A percentile compares a stretch with the other conserved stretches of the same genome.
These are phyloP conservation scores for Odontomachus brunneus DNA, from an alignment of 1,140 invertebrate genomes.

Conservation along the genomic window DNA sequence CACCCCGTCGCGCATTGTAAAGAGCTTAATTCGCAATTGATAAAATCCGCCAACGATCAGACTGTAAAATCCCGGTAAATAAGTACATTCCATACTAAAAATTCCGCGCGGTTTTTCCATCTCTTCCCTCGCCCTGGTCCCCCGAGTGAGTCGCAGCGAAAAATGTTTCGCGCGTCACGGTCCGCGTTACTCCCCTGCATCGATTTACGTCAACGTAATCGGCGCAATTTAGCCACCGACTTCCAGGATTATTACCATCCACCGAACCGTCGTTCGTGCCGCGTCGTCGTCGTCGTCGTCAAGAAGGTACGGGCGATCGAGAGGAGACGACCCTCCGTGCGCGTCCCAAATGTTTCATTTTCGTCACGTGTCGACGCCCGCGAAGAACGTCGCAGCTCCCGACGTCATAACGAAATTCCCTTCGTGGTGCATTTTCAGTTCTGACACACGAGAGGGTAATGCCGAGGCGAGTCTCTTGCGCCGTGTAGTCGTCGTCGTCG, in stretches of 20 bases:
- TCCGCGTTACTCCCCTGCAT: neutral
- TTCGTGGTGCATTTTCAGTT: slow-evolving; percentile 65
- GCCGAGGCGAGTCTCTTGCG: slow-evolving; percentile 37
- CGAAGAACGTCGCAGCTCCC: slow-evolving; percentile 56
- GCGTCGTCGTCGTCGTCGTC: slow-evolving; percentile 5
- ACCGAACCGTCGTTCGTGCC: slow-evolving; percentile 10
- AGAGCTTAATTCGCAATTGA: slow-evolving; percentile 60
- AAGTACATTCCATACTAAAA: slow-evolving; percentile 56
- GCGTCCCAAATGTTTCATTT: slow-evolving; percentile 60
- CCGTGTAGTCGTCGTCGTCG: slow-evolving; percentile 48
- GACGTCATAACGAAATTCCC: slow-evolving; percentile 64
- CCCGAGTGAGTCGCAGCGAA: neutral
- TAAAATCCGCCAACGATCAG: slow-evolving; percentile 61
- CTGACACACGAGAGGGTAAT: slow-evolving; percentile 55
- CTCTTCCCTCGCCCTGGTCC: no score
- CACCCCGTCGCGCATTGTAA: slow-evolving; percentile 53
- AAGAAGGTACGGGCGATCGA: neutral
- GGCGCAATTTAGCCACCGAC: slow-evolving; percentile 17
- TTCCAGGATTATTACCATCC: slow-evolving; percentile 46
- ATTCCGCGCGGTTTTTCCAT: slow-evolving; percentile 29
- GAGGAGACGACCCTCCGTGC: slow-evolving; percentile 19
- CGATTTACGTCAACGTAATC: slow-evolving; percentile 45
- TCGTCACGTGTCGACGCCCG: slow-evolving; percentile 45
- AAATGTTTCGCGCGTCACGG: slow-evolving; percentile 9
- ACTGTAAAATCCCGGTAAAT: slow-evolving; percentile 54